Percentiles rank a stretch among this genome's conserved stretches.
Conservation (phyloP, 2,113 vertebrate species). For the Actenoides lindsayi region DNA sequence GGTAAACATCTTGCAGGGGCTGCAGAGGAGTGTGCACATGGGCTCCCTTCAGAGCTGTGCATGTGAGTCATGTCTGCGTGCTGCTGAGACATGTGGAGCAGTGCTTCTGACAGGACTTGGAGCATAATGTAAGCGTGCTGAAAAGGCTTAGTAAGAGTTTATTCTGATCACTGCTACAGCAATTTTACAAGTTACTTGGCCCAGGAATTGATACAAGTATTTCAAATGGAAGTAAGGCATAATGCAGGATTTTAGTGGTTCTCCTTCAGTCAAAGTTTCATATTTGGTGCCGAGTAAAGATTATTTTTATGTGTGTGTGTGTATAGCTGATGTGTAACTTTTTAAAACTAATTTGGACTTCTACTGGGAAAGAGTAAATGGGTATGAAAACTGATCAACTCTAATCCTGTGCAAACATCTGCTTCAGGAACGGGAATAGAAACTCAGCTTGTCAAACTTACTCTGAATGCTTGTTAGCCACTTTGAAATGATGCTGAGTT, state of each 20-base stretch:
- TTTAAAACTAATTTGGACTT: background rate
- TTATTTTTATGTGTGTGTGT: background rate
- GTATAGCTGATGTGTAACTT: background rate
- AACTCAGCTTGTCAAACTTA: background rate
- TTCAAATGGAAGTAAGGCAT: background rate
- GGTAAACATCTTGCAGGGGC: slow-evolving; percentile 47
- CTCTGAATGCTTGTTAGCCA: background rate
- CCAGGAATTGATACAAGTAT: background rate
- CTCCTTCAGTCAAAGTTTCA: background rate
- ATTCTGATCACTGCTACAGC: background rate
- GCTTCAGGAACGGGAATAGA: background rate
- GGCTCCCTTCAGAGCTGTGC: slow-evolving; percentile 38
- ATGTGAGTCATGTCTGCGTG: slow-evolving; percentile 33
- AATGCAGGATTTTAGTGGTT: background rate
- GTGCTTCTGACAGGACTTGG: background rate
- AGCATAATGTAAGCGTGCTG: background rate
- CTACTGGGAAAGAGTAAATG: background rate
- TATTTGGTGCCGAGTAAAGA: background rate
- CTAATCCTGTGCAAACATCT: background rate
- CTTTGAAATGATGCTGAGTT: background rate
- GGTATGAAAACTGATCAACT: background rate
- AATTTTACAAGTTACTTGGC: background rate
- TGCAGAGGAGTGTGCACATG: slow-evolving; percentile 61
- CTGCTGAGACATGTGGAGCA: background rate
- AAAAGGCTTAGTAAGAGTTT: background rate